A percentile compares a stretch with the other conserved stretches of the same genome.
Evolutionary conservation across 2,113 vertebrate species (phyloP).

Genomic region (Saguinus imperator): DNA sequence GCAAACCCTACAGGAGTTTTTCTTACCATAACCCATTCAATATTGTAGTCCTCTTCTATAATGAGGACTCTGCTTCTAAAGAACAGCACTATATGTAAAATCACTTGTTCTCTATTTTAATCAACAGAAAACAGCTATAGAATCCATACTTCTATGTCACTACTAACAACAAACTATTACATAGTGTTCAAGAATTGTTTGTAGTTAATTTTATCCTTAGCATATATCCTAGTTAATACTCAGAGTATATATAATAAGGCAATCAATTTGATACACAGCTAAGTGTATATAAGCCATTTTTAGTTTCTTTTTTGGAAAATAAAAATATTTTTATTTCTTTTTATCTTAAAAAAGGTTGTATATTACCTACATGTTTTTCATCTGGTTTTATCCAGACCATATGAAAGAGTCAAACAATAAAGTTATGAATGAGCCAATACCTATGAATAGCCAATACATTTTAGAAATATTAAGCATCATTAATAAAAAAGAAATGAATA

Average conservation of each 20-base stretch:
- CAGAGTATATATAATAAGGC: background rate
- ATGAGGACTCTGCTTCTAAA: background rate
- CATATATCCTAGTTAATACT: background rate
- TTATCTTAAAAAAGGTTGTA: background rate
- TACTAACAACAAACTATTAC: background rate
- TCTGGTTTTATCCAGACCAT: background rate
- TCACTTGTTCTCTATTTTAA: background rate
- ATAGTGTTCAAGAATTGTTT: background rate
- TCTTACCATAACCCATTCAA: background rate
- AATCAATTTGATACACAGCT: background rate
- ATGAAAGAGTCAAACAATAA: background rate
- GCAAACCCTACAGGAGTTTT: background rate
- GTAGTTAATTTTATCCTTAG: background rate
- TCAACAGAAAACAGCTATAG: background rate
- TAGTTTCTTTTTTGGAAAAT: background rate
- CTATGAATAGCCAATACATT: no score
- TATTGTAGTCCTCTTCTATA: background rate
- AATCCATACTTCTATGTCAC: background rate
- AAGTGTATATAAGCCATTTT: background rate
- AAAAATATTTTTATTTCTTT: background rate
- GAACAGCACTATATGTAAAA: background rate
- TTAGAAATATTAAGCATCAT: background rate
- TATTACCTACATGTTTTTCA: background rate
- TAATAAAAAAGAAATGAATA: background rate
- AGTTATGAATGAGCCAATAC: background rate